Percentiles rank a stretch among this genome's conserved stretches.
phyloP scores from a whole-genome alignment of 53 echinoderm and acorn worm species.

The Holothuria scabra region DNA sequence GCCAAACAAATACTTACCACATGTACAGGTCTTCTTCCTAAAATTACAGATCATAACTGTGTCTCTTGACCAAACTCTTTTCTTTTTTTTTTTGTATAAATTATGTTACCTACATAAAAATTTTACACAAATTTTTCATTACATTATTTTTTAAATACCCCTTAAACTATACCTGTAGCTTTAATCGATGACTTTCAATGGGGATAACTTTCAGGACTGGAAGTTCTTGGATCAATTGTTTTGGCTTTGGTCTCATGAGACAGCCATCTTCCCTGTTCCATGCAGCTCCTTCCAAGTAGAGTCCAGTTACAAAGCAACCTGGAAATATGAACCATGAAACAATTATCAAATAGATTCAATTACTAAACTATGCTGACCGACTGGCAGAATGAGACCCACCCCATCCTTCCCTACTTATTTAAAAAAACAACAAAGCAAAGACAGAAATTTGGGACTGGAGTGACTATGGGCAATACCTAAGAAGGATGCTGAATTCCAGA shows the following conservation, averaged over 20 bases:
- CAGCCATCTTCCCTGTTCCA: conserved; percentile 87
- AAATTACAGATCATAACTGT: too few species aligned
- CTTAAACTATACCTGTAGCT: conserved; percentile 77
- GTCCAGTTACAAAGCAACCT: conserved; percentile 98
- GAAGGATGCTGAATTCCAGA: too few species aligned
- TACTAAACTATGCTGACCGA: background rate
- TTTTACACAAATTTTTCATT: too few species aligned
- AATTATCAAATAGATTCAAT: background rate
- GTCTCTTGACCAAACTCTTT: too few species aligned
- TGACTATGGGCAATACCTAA: too few species aligned
- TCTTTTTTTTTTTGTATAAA: too few species aligned
- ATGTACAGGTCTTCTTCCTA: too few species aligned
- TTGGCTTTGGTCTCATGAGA: conserved; percentile 81
- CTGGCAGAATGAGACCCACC: background rate
- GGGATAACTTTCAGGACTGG: conserved; percentile 98
- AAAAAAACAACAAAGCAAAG: background rate
- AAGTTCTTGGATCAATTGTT: conserved; percentile 89
- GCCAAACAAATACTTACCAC: too few species aligned
- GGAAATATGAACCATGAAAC: too few species aligned
- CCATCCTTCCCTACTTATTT: background rate
- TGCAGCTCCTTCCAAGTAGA: conserved; percentile 96
- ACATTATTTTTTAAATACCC: too few species aligned
- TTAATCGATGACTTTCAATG: conserved; percentile 95
- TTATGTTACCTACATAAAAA: too few species aligned
- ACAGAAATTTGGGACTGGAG: too few species aligned